Percentiles rank a stretch among this genome's conserved stretches.
These are phyloP conservation scores for Alcedo atthis DNA, from an alignment of 2,797 vertebrate species.

Conservation along the genomic window DNA sequence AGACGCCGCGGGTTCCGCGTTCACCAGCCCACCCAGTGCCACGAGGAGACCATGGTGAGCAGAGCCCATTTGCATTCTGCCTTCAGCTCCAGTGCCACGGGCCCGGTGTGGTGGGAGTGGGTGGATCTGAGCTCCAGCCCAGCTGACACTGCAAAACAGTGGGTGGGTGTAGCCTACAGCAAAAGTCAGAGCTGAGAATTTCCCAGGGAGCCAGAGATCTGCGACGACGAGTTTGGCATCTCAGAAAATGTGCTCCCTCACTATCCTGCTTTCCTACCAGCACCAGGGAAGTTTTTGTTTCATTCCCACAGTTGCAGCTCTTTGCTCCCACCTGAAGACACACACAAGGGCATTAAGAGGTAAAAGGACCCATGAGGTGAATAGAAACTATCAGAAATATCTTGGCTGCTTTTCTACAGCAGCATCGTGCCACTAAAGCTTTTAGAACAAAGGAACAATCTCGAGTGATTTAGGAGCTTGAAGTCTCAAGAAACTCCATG, in stretches of 20 bases:
- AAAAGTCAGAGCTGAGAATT: conserved; percentile 5
- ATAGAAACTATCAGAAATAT: not conserved
- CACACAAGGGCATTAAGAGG: not conserved
- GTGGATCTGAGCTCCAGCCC: conserved; percentile 50
- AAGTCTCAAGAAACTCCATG: not conserved
- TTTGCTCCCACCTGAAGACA: not conserved
- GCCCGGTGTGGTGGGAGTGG: not conserved
- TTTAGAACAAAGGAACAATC: not conserved
- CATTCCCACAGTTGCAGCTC: not conserved
- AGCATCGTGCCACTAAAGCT: not conserved
- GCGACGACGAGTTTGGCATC: not conserved
- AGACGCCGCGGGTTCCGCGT: not conserved
- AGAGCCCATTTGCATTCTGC: not conserved
- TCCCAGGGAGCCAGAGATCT: conserved; percentile 19
- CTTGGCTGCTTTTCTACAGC: not conserved
- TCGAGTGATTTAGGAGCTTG: not conserved
- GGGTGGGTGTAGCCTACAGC: conserved; percentile 47
- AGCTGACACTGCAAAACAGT: conserved; percentile 49
- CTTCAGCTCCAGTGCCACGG: not conserved
- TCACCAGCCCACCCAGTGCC: not conserved
- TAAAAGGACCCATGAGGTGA: not conserved
- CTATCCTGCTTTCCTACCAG: not conserved
- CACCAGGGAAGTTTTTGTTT: not conserved
- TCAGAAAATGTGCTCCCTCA: not conserved
- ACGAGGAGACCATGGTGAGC: not conserved